A percentile compares a stretch with the other conserved stretches of the same genome.
These are phyloP conservation scores for Andricus quercusramuli DNA, from an alignment of 2,888 invertebrate genomes.

Conservation along the genomic window DNA sequence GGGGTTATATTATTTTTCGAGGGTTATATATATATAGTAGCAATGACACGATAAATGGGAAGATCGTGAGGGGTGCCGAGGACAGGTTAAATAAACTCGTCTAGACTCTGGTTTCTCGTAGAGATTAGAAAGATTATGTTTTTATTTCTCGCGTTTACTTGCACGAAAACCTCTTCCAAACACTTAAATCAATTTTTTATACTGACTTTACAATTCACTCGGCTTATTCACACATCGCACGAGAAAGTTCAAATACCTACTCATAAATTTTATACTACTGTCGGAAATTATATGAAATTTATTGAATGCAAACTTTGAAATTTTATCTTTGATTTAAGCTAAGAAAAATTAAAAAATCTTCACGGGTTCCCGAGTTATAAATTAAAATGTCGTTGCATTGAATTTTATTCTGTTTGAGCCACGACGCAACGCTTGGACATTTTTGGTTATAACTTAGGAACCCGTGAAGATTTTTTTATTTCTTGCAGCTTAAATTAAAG, in stretches of 20 bases:
- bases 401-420: too few species aligned
- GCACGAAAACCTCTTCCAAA: background rate
- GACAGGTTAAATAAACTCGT: slow-evolving; percentile 29
- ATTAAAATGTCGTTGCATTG: too few species aligned
- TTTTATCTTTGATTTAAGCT: too few species aligned
- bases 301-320: too few species aligned
- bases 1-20: slow-evolving; percentile 57
- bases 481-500: too few species aligned
- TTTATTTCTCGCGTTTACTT: background rate
- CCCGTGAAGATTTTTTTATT: too few species aligned
- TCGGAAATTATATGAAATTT: too few species aligned
- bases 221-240: background rate
- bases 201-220: background rate
- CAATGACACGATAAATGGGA: slow-evolving; percentile 35
- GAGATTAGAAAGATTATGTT: slow-evolving; percentile 33
- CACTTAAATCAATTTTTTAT: slow-evolving; percentile 9
- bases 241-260: background rate
- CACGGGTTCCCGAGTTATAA: too few species aligned
- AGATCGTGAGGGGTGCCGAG: slow-evolving; percentile 15
- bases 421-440: too few species aligned
- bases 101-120: slow-evolving; percentile 17
- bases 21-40: slow-evolving; percentile 2
- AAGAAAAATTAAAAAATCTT: too few species aligned
- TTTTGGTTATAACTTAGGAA: too few species aligned
- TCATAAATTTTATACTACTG: background rate